phyloP scores from a whole-genome alignment of 2,113 vertebrate genomes.

The Nematolebias whitei region DNA sequence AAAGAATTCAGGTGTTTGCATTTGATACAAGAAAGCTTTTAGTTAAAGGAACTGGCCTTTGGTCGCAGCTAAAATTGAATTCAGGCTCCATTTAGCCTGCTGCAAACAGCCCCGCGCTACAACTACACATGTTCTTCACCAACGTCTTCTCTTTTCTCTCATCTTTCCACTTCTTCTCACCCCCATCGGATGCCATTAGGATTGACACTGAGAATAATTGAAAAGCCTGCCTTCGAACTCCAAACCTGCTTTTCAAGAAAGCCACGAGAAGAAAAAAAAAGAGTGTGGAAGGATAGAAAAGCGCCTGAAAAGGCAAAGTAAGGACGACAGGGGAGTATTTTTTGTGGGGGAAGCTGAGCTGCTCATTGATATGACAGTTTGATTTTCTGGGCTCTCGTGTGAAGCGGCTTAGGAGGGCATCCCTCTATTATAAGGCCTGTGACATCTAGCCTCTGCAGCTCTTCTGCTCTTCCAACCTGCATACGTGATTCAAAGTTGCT shows the following conservation, averaged over 20 bases:
- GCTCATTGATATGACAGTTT: conserved; percentile 77
- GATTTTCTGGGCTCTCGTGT: conserved; percentile 69
- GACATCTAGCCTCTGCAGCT: conserved; percentile 68
- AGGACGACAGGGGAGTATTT: conserved; percentile 23
- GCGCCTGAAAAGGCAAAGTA: conserved; percentile 39
- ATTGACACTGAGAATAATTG: conserved; percentile 61
- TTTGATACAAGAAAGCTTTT: conserved; percentile 48
- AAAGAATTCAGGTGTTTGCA: conserved; percentile 33
- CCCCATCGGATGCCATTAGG: conserved; percentile 29
- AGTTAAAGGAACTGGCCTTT: conserved; percentile 43
- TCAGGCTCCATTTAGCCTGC: conserved; percentile 57
- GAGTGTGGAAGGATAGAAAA: conserved; percentile 24
- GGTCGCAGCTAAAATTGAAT: conserved; percentile 58
- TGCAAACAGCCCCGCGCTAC: conserved; percentile 37
- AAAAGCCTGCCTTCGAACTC: conserved; percentile 49
- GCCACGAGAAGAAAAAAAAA: conserved; percentile 15
- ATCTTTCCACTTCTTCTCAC: conserved; percentile 1
- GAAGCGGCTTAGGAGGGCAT: conserved; percentile 73
- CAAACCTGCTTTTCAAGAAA: conserved; percentile 57
- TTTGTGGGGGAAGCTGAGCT: conserved; percentile 11
- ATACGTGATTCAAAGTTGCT: conserved; percentile 22
- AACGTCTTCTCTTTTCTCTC: conserved; percentile 1
- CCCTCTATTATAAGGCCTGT: conserved; percentile 67
- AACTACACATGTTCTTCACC: conserved; percentile 14
- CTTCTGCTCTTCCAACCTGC: conserved; percentile 29